Base-by-base conservation (phyloP, 2,888 invertebrate genomes). In the Hybos culiciformis region DNA sequence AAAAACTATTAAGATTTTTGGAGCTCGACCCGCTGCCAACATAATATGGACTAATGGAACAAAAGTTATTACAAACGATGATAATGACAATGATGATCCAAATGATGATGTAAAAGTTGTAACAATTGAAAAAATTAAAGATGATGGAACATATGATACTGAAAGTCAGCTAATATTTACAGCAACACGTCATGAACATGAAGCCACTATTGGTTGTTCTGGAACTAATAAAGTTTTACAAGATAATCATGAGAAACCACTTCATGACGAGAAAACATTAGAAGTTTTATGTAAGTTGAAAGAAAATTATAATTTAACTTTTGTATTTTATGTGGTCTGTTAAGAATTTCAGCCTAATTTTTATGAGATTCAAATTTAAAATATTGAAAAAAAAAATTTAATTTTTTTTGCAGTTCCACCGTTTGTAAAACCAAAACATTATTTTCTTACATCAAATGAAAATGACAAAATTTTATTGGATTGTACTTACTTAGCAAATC, bases 1-100 rank as follows among this genome's bases (percentile, higher is more conserved):
- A 15, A 26, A 26, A 26, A 21, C 19, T 20, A 37, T 9, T 26
- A 53, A 67, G 46, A 85, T 86, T 4, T 74, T 74, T 29, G 88
- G 86, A 0, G 88, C 91, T 1, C 70, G 83, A 37, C 92, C 92
- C 1, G 77, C 85, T 0, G 90, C 90, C 9, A 77, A 75, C 53
- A 74, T 92, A 46, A 78, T 81, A 45, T 92, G 91, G 91, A 83
- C 74, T 67, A 91, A 91, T 62, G 79, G 81, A 15, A 78, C 83
- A 0, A 37, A 48, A n/a, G 59, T 53, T 9, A 60, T 66, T 39
- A n/a, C n/a, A n/a, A n/a, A n/a, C n/a, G n/a, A n/a, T n/a, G 54
- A 54, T 41, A 55, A 59, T 11, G 57, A 55, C 42, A 59, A 58
- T 42, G 60, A 63, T 48, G 55, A 14, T 36, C 20, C 12, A 20